phyloP scores from a whole-genome alignment of 2,888 invertebrate species.

The Onthophagus sagittarius region DNA sequence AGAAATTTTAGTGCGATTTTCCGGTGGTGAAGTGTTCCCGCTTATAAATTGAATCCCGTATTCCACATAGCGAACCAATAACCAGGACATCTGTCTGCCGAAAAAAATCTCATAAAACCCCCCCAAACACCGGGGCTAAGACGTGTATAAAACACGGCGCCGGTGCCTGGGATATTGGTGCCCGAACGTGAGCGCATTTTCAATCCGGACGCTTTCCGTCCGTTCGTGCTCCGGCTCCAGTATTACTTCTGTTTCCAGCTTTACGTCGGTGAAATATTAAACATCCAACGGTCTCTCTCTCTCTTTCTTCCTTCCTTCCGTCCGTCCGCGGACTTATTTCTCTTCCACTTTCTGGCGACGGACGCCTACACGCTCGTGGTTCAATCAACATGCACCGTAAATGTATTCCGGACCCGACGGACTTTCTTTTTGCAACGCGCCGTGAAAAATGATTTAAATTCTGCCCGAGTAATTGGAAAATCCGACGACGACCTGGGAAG shows the following conservation, averaged over 20 bases:
- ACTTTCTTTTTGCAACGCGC: slow-evolving; percentile 1
- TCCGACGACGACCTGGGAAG: slow-evolving; percentile 7
- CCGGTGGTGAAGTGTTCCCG: slow-evolving; percentile 7
- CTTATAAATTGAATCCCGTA: slow-evolving; percentile 39
- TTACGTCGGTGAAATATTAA: slow-evolving; percentile 46
- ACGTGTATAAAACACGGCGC: slow-evolving; percentile 40
- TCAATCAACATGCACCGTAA: slow-evolving; percentile 33
- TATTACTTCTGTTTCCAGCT: slow-evolving; percentile 47
- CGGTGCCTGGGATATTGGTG: slow-evolving; percentile 37
- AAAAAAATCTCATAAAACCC: slow-evolving; percentile 44
- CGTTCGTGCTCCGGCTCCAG: slow-evolving; percentile 22
- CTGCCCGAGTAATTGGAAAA: slow-evolving; percentile 18
- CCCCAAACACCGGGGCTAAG: slow-evolving; percentile 39
- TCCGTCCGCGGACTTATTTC: slow-evolving; percentile 1
- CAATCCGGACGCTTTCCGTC: slow-evolving; percentile 41
- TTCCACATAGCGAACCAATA: slow-evolving; percentile 44
- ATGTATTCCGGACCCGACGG: slow-evolving; percentile 26
- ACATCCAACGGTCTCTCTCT: slow-evolving; percentile 30
- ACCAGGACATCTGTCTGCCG: slow-evolving; percentile 41
- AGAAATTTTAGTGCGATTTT: not conserved
- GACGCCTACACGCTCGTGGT: slow-evolving; percentile 14
- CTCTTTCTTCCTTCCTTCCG: not conserved
- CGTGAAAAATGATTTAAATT: slow-evolving; percentile 16
- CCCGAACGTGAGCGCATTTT: slow-evolving; percentile 45
- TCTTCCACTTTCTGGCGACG: slow-evolving; percentile 13